Conservation (phyloP, 2,113 vertebrate species). For the Tympanuchus pallidicinctus region DNA sequence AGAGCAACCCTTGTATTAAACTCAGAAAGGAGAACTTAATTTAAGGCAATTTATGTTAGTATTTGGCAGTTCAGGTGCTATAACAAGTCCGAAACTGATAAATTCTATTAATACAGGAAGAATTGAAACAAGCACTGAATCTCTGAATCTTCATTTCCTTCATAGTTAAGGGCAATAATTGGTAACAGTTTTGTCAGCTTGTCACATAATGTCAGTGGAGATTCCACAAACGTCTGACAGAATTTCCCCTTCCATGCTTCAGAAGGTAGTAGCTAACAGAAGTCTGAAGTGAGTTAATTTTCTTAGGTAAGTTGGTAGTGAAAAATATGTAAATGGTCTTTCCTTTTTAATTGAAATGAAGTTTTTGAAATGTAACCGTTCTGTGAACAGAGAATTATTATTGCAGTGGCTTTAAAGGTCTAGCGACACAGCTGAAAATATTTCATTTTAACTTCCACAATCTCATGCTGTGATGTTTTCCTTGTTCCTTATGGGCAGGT, state of each 20-base stretch:
- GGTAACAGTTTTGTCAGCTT: constrained; percentile 52
- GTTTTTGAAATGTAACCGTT: constrained; percentile 14
- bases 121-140: constrained; percentile 24
- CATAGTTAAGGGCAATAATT: constrained; percentile 43
- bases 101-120: neutral
- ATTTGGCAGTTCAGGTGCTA: neutral
- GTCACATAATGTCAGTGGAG: neutral
- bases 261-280: constrained; percentile 14
- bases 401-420: constrained; percentile 49
- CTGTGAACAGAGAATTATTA: constrained; percentile 34
- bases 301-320: neutral
- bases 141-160: constrained; percentile 39
- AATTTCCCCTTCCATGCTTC: constrained; percentile 63
- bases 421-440: constrained; percentile 63
- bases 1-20: neutral
- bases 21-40: neutral
- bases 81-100: neutral
- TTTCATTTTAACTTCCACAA: constrained; percentile 73
- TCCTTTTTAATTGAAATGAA: neutral
- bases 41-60: neutral
- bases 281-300: neutral
- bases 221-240: constrained; percentile 29
- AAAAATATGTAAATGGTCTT: constrained; percentile 6
- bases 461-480: constrained; percentile 80
- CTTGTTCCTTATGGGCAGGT: constrained; percentile 75